phyloP scores from a whole-genome alignment of 2,888 invertebrate species.

The Rhaphigaster nebulosa region DNA sequence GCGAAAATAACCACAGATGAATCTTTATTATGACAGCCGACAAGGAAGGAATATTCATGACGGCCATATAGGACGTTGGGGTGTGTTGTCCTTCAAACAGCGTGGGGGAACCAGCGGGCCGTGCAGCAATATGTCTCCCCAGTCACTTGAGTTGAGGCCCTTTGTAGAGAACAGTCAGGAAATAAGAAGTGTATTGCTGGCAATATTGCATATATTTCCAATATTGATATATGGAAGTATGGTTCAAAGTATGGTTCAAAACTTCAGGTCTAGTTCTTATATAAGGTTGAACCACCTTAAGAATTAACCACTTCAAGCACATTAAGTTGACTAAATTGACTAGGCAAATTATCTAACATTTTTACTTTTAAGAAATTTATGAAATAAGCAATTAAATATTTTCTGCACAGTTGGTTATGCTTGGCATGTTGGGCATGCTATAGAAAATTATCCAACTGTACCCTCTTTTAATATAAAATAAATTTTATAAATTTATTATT shows the following conservation, averaged over 20 bases:
- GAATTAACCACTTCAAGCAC: too few species aligned
- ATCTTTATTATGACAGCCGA: neutral
- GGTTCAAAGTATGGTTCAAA: neutral
- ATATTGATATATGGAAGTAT: too few species aligned
- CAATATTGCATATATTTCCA: slow-evolving; percentile 7
- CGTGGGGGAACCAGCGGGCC: neutral
- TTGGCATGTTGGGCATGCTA: too few species aligned
- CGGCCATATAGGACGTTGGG: neutral
- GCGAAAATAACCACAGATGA: neutral
- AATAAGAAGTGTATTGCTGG: neutral
- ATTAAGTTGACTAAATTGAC: neutral
- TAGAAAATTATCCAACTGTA: too few species aligned
- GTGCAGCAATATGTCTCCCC: slow-evolving; percentile 11
- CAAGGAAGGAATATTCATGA: slow-evolving; percentile 10
- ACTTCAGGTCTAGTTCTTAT: neutral
- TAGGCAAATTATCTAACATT: too few species aligned
- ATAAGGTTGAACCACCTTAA: too few species aligned
- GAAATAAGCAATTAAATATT: too few species aligned
- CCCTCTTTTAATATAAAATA: too few species aligned
- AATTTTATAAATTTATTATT: too few species aligned
- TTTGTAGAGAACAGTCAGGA: neutral
- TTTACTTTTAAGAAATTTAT: too few species aligned
- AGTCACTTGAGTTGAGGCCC: neutral
- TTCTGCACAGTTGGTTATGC: too few species aligned
- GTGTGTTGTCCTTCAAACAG: neutral